These are phyloP conservation scores for Pyrrhosoma nymphula DNA, from an alignment of 2,888 invertebrate species.

Conservation along the genomic window DNA sequence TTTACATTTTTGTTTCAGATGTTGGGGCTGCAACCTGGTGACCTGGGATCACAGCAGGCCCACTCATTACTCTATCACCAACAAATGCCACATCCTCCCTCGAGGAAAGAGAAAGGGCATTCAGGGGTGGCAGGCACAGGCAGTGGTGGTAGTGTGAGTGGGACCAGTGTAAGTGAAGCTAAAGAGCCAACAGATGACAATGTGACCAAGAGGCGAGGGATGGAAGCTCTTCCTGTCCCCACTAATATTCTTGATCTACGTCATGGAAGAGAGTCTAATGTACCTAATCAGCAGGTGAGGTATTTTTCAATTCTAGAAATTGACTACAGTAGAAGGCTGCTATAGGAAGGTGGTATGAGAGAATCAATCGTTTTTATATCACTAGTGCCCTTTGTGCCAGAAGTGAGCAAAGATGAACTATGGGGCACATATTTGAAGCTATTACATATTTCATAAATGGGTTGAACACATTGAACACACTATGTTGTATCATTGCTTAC, in stretches of 20 bases:
- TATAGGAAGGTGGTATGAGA: too few species aligned
- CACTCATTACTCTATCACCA: constrained; percentile 52
- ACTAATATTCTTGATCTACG: constrained; percentile 42
- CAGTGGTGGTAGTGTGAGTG: constrained; percentile 71
- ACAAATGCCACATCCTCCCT: background rate
- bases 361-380: too few species aligned
- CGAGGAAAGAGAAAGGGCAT: constrained; percentile 79
- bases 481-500: too few species aligned
- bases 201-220: constrained; percentile 13
- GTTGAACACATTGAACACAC: too few species aligned
- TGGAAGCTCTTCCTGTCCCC: background rate
- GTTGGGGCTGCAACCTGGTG: constrained; percentile 57
- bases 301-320: constrained; percentile 72
- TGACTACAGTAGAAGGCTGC: too few species aligned
- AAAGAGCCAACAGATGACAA: constrained; percentile 34
- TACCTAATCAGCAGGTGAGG: constrained; percentile 73
- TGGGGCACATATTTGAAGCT: too few species aligned
- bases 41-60: constrained; percentile 46
- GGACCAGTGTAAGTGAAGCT: constrained; percentile 13
- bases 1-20: background rate
- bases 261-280: constrained; percentile 37
- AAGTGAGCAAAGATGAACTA: too few species aligned
- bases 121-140: constrained; percentile 80
- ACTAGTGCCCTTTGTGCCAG: too few species aligned
- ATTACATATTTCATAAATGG: too few species aligned